Evolutionary conservation across 2,113 vertebrate species (phyloP), one percentile per base, ranked within the genome.

Genomic region (Chloropsis hardwickii): DNA sequence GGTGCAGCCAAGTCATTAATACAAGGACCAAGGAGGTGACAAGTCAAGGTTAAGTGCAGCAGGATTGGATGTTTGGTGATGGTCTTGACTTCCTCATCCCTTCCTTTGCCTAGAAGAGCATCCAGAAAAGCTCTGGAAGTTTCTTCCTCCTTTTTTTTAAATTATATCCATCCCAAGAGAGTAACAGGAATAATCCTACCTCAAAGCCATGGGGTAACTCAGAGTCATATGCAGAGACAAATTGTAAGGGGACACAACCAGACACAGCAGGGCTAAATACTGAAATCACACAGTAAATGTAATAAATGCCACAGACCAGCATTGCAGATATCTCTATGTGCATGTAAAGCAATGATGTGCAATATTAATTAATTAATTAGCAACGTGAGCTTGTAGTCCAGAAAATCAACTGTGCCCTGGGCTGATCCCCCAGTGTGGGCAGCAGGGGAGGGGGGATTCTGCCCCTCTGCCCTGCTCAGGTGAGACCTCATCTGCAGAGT

Each of bases 191-290:
- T 3, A 42, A 37, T 9, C 25, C 4, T 4, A 11, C 6, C 47
- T 62, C 50, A 47, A 42, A 84, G n/a, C 39, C 35, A 14, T 1
- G 1, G 50, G 23, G 8, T 16, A 50, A 56, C 35, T 23, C 5
- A 0, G 17, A 22, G 62, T 28, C n/a, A 8, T 0, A 6, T 0
- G 9, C 15, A 48, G 31, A 71, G 51, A 35, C 14, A 54, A n/a
- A 45, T 1, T 22, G 2, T 28, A 33, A 69, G 23, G n/a, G 29
- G 15, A 51, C 35, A 28, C 20, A 21, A 5, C 6, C n/a, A 50
- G 3, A 31, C 18, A 14, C 4, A 73, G 37, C n/a, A 71, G 27
- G 13, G 35, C 4, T 35, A 42, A 56, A n/a, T 6, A 5, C 10
- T 45, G 31, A 53, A 60, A 35, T 35, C 33, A 12, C 14, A 44